A percentile compares a stretch with the other conserved stretches of the same genome.
Evolutionary conservation across 2,797 vertebrate species (phyloP).

Genomic region (Enteromius radiatus): DNA sequence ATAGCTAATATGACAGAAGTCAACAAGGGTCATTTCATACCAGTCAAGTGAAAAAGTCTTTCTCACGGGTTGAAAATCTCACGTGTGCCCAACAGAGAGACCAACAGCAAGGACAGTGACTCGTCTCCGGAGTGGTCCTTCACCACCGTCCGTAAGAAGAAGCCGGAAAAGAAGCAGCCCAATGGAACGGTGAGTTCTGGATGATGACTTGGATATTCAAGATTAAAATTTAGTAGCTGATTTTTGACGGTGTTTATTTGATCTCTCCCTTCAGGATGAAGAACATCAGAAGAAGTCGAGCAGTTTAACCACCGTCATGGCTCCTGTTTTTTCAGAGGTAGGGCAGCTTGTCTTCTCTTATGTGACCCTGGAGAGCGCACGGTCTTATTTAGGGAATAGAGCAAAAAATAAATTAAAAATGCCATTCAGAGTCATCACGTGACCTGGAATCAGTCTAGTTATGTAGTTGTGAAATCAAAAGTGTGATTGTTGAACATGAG

Average conservation of each 20-base stretch:
- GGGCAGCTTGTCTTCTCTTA: conserved; percentile 51
- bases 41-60: neutral
- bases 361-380: neutral
- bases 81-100: conserved; percentile 72
- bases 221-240: neutral
- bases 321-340: conserved; percentile 86
- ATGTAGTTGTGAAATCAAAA: neutral
- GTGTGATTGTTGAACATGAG: neutral
- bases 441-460: neutral
- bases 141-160: conserved; percentile 85
- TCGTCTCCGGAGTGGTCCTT: conserved; percentile 84
- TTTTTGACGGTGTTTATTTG: neutral
- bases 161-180: conserved; percentile 82
- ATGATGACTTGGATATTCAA: neutral
- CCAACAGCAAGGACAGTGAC: conserved; percentile 80
- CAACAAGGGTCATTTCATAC: neutral
- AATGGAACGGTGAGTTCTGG: conserved; percentile 72
- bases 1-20: neutral
- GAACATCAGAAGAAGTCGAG: conserved; percentile 82
- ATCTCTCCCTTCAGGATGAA: conserved; percentile 74
- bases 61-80: neutral
- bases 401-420: neutral
- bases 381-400: neutral
- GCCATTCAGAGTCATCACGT: too few relatives aligned
- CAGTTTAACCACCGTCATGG: conserved; percentile 83